A percentile compares a stretch with the other conserved stretches of the same genome.
These are phyloP conservation scores for Ochotona curzoniae DNA, from an alignment of 2,113 vertebrate genomes.

Conservation along the genomic window DNA sequence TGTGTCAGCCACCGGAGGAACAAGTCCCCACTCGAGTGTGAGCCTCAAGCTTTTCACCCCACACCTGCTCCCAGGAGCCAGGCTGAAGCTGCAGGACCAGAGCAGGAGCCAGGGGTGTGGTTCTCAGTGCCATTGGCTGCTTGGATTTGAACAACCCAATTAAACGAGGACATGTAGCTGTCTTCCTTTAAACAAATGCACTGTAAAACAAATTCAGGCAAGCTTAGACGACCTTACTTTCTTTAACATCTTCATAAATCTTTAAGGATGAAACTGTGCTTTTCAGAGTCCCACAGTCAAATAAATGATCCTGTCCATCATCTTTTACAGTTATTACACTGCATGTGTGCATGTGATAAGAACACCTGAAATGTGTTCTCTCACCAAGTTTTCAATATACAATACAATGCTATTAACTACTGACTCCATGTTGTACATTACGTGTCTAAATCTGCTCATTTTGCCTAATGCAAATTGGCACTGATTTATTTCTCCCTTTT, in stretches of 20 bases:
- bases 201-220: conserved; percentile 33
- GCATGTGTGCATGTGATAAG: too few species aligned
- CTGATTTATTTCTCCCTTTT: too few species aligned
- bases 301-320: too few species aligned
- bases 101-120: not conserved
- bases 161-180: not conserved
- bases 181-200: conserved; percentile 47
- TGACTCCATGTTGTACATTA: too few species aligned
- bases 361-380: too few species aligned
- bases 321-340: too few species aligned
- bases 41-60: not conserved
- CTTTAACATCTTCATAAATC: conserved; percentile 34
- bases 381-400: too few species aligned
- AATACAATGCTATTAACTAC: too few species aligned
- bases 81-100: not conserved
- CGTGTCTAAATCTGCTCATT: too few species aligned
- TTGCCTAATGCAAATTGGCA: too few species aligned
- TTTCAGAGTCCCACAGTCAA: not conserved
- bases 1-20: not conserved
- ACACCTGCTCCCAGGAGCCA: not conserved
- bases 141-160: conserved; percentile 6
- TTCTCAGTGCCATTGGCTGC: not conserved
- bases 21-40: not conserved
- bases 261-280: conserved; percentile 27
- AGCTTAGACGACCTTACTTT: not conserved